Percentiles rank a stretch among this genome's conserved stretches.
Conservation (phyloP, 2,797 vertebrate genomes). For the Megalops cyprinoides region DNA sequence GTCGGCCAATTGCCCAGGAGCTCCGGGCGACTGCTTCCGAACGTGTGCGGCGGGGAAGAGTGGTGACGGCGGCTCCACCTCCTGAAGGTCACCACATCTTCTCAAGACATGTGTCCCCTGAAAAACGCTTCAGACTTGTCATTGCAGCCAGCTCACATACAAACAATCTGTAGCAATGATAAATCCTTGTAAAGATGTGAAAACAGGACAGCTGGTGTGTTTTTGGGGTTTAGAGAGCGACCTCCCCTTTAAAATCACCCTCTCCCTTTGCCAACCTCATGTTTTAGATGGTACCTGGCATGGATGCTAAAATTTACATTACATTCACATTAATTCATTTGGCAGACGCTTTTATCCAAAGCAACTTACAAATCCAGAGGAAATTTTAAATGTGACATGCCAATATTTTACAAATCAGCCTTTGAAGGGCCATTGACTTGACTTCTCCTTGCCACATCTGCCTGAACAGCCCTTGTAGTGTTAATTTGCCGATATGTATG, state of each 20-base stretch:
- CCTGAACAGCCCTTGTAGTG: too few species aligned
- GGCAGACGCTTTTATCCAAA: too few species aligned
- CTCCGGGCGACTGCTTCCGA: conserved; percentile 43
- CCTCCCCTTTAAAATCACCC: neutral
- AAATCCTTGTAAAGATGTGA: neutral
- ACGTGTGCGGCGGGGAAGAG: neutral
- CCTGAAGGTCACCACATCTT: conserved; percentile 11
- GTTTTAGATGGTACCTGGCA: too few species aligned
- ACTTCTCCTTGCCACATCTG: too few species aligned
- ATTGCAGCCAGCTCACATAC: neutral
- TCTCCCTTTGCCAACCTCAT: neutral
- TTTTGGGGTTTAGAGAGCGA: neutral
- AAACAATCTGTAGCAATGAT: neutral
- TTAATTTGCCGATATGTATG: too few species aligned
- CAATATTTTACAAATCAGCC: too few species aligned
- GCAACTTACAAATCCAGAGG: too few species aligned
- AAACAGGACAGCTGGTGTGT: too few species aligned
- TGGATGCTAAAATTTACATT: too few species aligned
- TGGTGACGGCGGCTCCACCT: neutral
- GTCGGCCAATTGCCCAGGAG: conserved; percentile 20
- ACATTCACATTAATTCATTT: too few species aligned
- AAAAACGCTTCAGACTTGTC: too few species aligned
- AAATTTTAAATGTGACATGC: too few species aligned
- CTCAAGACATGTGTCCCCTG: neutral
- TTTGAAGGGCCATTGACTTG: neutral